phyloP scores from a whole-genome alignment of 2,888 invertebrate species.

The Lasius platythorax region DNA sequence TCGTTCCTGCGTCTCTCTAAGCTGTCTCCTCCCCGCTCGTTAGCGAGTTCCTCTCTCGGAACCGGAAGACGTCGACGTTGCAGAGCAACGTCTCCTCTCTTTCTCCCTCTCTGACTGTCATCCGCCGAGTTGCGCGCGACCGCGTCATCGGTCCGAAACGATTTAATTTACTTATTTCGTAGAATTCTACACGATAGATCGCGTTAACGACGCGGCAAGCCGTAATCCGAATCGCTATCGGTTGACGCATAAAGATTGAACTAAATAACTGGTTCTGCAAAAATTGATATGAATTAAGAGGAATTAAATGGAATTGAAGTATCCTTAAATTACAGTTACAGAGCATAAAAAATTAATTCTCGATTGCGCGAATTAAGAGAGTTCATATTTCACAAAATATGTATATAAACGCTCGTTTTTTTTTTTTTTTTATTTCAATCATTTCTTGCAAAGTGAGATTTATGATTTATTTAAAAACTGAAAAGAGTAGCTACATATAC shows the following conservation, averaged over 20 bases:
- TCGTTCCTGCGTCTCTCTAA: slow-evolving; percentile 74
- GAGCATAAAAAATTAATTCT: not conserved
- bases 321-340: not conserved
- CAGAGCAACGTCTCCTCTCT: slow-evolving; percentile 56
- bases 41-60: slow-evolving; percentile 80
- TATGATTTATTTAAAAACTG: not conserved
- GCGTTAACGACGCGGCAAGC: slow-evolving; percentile 43
- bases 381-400: not conserved
- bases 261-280: not conserved
- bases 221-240: not conserved
- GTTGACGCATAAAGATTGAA: not conserved
- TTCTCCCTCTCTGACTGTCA: slow-evolving; percentile 2
- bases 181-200: slow-evolving; percentile 56
- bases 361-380: not conserved
- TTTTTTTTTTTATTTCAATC: not conserved
- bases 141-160: slow-evolving; percentile 46
- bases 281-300: slow-evolving; percentile 17
- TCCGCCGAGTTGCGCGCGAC: slow-evolving; percentile 36
- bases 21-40: slow-evolving; percentile 78
- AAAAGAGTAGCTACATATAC: not conserved
- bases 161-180: slow-evolving; percentile 73
- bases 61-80: slow-evolving; percentile 81
- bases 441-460: not conserved
- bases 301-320: not conserved
- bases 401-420: not conserved